Evolutionary conservation across 2,797 vertebrate species (phyloP).

Genomic region (Coracias cyanogaster): DNA sequence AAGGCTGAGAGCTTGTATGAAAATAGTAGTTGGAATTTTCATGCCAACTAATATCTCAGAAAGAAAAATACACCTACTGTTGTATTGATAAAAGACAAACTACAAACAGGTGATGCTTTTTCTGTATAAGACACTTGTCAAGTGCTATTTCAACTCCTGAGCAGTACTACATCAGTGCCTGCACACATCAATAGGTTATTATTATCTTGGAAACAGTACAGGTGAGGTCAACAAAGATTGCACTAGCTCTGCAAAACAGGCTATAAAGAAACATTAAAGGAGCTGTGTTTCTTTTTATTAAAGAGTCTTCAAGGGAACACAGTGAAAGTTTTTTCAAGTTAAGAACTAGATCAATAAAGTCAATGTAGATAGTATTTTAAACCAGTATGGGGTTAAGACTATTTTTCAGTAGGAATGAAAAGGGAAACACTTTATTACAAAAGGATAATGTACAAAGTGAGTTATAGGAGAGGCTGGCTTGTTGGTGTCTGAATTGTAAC

Average conservation of each 20-base stretch:
- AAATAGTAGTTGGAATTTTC: not conserved
- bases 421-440: not conserved
- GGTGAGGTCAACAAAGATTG: constrained; percentile 22
- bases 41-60: not conserved
- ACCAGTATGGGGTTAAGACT: not conserved
- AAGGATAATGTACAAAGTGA: not conserved
- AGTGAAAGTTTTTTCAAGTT: not conserved
- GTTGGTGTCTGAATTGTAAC: not conserved
- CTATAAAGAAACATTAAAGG: constrained; percentile 21
- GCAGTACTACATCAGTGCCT: not conserved
- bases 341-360: not conserved
- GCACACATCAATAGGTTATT: constrained; percentile 3
- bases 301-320: not conserved
- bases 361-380: not conserved
- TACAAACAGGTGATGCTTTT: not conserved
- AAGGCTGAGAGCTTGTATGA: not conserved
- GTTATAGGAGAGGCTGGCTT: not conserved
- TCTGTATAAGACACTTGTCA: not conserved
- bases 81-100: not conserved
- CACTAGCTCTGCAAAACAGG: constrained; percentile 10
- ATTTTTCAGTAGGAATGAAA: not conserved
- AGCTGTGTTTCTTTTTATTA: not conserved
- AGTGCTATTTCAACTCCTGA: not conserved
- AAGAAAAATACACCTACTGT: not conserved
- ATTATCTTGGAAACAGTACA: constrained; percentile 1